Percentiles rank a stretch among this genome's conserved stretches.
Evolutionary conservation across 2,113 vertebrate genomes (phyloP).

Genomic region (Phrynosoma platyrhinos): DNA sequence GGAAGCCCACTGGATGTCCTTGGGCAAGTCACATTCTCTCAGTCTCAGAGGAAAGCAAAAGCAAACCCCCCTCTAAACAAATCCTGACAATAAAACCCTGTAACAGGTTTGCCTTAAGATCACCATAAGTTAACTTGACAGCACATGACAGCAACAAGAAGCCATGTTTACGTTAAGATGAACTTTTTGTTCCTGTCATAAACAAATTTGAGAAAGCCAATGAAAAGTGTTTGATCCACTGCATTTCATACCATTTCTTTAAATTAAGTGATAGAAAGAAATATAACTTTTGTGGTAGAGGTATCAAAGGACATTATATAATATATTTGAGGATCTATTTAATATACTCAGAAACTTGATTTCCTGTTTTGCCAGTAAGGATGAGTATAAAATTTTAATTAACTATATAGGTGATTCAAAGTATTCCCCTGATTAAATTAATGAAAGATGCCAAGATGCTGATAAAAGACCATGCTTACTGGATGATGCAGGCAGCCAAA

Average conservation of each 20-base stretch:
- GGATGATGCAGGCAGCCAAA: neutral
- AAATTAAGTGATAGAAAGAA: neutral
- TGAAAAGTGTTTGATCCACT: neutral
- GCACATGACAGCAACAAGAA: too few species aligned
- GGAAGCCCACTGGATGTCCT: too few species aligned
- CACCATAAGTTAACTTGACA: too few species aligned
- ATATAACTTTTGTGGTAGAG: neutral
- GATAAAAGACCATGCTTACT: neutral
- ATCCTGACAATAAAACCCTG: too few species aligned
- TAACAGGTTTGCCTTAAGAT: too few species aligned
- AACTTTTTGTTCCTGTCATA: neutral
- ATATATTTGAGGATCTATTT: neutral
- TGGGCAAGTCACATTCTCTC: too few species aligned
- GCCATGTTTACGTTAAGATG: too few species aligned
- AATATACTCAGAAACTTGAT: neutral
- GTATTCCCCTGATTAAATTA: conserved; percentile 14
- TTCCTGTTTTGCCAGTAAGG: neutral
- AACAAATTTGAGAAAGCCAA: neutral
- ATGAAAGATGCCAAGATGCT: neutral
- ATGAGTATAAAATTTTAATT: neutral
- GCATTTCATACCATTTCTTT: neutral
- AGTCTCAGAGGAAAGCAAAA: too few species aligned
- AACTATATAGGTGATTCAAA: neutral
- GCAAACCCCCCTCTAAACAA: too few species aligned
- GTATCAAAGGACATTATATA: neutral